Evolutionary conservation across 2,113 vertebrate species (phyloP).

Genomic region (Isurus oxyrinchus): DNA sequence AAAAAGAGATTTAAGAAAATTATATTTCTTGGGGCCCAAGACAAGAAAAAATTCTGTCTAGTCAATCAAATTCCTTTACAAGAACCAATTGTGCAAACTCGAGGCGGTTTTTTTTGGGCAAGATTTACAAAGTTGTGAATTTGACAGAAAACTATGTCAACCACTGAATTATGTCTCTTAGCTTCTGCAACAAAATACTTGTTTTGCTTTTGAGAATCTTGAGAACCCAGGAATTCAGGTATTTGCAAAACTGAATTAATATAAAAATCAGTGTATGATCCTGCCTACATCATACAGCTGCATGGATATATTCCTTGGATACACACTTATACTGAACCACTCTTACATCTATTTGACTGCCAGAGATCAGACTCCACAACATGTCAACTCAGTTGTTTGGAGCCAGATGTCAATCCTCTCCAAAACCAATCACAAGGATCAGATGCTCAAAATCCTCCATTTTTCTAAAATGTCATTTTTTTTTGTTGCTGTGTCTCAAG

Average conservation of each 20-base stretch:
- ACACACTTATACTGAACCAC: background rate
- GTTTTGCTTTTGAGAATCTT: background rate
- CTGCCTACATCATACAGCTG: background rate
- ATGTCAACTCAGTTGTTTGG: background rate
- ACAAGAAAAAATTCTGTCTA: background rate
- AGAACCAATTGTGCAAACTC: background rate
- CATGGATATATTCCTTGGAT: background rate
- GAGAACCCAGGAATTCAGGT: background rate
- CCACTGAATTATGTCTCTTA: background rate
- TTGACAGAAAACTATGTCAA: background rate
- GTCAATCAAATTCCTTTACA: background rate
- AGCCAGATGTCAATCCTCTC: background rate
- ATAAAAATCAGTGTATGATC: background rate
- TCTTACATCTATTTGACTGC: background rate
- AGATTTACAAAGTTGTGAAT: background rate
- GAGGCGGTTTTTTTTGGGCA: background rate
- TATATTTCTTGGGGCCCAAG: background rate
- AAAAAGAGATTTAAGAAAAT: background rate
- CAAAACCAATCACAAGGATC: background rate
- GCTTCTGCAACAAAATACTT: background rate
- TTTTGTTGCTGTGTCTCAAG: background rate
- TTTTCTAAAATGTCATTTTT: background rate
- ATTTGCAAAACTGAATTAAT: background rate
- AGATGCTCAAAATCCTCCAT: background rate
- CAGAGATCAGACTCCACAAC: background rate